Evolutionary conservation across 2,888 invertebrate genomes (phyloP).

Genomic region (Melanostoma mellinum): DNA sequence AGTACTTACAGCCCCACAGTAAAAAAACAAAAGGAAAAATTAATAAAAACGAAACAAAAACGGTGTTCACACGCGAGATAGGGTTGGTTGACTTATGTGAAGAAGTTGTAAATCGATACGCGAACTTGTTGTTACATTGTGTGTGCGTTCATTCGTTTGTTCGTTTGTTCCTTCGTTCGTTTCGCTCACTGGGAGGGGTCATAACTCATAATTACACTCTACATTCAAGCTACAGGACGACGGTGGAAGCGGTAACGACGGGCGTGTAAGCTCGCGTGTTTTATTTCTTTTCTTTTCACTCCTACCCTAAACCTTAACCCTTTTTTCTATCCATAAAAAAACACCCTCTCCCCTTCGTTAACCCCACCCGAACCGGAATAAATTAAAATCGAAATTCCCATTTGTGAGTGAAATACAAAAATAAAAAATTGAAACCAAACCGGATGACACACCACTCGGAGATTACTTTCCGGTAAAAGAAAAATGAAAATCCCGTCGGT

Average conservation of each 20-base stretch:
- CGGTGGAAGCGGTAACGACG: not conserved
- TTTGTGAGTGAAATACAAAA: constrained; percentile 24
- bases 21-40: constrained; percentile 11
- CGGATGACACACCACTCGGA: constrained; percentile 66
- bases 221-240: constrained; percentile 21
- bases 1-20: not conserved
- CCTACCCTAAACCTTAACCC: constrained; percentile 26
- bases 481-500: constrained; percentile 64
- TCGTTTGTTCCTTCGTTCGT: constrained; percentile 5
- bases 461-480: constrained; percentile 68
- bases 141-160: constrained; percentile 46
- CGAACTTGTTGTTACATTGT: constrained; percentile 69
- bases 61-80: constrained; percentile 67
- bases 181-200: constrained; percentile 53
- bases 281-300: constrained; percentile 38
- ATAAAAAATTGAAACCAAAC: constrained; percentile 52
- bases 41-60: constrained; percentile 38
- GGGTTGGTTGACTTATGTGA: constrained; percentile 70
- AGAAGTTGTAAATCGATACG: constrained; percentile 71
- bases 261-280: constrained; percentile 53
- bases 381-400: constrained; percentile 67
- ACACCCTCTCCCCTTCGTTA: not conserved
- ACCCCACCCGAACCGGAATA: constrained; percentile 20
- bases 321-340: not conserved
- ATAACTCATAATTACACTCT: constrained; percentile 68